These are phyloP conservation scores for Achroia grisella DNA, from an alignment of 1,140 invertebrate genomes.

Conservation along the genomic window DNA sequence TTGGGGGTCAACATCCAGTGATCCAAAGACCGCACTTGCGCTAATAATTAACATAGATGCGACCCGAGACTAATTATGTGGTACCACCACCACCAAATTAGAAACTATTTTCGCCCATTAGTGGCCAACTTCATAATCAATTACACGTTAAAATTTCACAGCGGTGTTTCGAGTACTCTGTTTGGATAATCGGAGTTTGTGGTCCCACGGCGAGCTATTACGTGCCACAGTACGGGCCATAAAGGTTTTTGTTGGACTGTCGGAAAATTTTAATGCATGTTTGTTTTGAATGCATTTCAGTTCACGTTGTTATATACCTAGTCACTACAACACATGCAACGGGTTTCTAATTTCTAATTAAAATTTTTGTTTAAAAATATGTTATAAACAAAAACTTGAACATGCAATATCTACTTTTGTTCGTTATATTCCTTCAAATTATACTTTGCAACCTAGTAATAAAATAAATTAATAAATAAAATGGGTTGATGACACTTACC, in stretches of 20 bases:
- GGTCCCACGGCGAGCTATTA: constrained; percentile 67
- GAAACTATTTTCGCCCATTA: constrained; percentile 73
- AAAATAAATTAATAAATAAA: no score
- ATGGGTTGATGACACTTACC: no score
- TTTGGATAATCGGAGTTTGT: constrained; percentile 71
- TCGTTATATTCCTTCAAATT: no score
- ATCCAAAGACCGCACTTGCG: constrained; percentile 17
- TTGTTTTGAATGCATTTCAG: constrained; percentile 47
- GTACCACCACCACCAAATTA: constrained; percentile 67
- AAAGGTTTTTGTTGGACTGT: constrained; percentile 62
- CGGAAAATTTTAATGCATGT: constrained; percentile 61
- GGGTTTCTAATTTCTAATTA: neutral
- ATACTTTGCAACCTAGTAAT: no score
- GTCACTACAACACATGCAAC: no score
- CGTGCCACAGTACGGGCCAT: constrained; percentile 39
- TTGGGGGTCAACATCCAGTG: constrained; percentile 26
- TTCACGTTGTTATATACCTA: constrained; percentile 32
- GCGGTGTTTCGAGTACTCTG: constrained; percentile 59
- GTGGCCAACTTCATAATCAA: constrained; percentile 72
- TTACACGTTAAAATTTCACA: constrained; percentile 71
- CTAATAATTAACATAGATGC: constrained; percentile 63
- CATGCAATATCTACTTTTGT: no score
- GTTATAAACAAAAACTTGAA: no score
- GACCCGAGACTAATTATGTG: constrained; percentile 11
- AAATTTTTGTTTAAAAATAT: no score